Evolutionary conservation across 1,140 invertebrate genomes (phyloP), one percentile per base, ranked within the genome.

Genomic region (Pseudomyrmex pallidus): DNA sequence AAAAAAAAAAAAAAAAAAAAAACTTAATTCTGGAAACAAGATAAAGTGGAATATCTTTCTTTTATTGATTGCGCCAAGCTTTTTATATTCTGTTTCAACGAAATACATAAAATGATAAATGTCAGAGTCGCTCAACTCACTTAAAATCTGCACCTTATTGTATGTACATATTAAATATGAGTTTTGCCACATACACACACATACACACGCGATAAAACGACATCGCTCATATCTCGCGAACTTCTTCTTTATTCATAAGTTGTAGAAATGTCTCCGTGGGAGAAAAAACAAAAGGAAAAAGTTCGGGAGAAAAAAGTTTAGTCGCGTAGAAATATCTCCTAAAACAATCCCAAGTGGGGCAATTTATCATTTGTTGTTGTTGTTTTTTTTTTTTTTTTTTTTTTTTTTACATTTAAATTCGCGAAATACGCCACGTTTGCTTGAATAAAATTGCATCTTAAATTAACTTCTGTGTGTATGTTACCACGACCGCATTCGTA

Each of bases 361-460:
- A 46, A 64, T 76, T 76, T 63, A 77, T 66, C 62, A 76, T 46
- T 52, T 20, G 22, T 25, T 35, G n/a, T n/a, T 35, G 5, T 35
- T 35, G 35, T 35, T 35, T 5, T 35, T 35, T 7, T 54, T 56
- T 50, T n/a, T 35, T 35, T 7, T 54, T 56, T 50, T n/a, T 35
- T 35, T 5, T 35, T 35, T 7, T 54, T 56, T 50, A 12, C 63
- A 56, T 67, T 57, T 67, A 67, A 67, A 67, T 68, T 77, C 17
- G 52, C 20, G 22, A 46, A 76, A 74, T 73, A 46, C 61, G 72
- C 44, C 52, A 52, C 48, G 25, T 67, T 22, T 17, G 35, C 35
- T 25, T 67, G 74, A 77, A 67, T 77, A 67, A 77, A 68, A 77
- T 77, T 67, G 50, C 50, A 67, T 57, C 17, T 57, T 48, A 68